Base-by-base conservation (phyloP, 2,113 vertebrate species). In the Actenoides lindsayi region DNA sequence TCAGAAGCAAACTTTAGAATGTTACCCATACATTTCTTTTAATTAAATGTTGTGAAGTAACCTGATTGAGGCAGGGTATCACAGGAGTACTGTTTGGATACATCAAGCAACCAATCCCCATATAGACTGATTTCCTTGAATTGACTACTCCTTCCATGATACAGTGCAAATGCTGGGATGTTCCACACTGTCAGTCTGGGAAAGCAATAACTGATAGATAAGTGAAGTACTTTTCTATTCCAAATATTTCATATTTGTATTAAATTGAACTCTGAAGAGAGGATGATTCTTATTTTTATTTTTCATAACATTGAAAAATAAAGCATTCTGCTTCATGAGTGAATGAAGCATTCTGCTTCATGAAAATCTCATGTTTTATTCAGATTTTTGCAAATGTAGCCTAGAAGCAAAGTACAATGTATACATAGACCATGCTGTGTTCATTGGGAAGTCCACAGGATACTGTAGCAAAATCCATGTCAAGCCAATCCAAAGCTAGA, bases 21-120 rank as follows among this genome's bases (percentile, higher is more conserved):
- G 2, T 60, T 80, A n/a, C 39, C 3, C 19, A 82, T 56, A 25
- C 7, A 4, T 57, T 65, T 35, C 16, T 77, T 77, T 23, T 65
- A 53, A 46, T 53, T 30, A 7, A 92, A 30, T 82, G 33, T 20
- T 23, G 10, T 44, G 24, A 35, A 53, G 27, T 85, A 70, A 70
- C 46, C 23, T 74, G 27, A 12, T 11, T 11, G 35, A 76, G 28
- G 4, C 20, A 16, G 37, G 4, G 13, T 94, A 23, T 82, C 37
- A 62, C 4, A 19, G 19, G 11, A 75, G 20, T 53, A 33, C 15
- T 0, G 0, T 16, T 31, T 68, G 33, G 15, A 13, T 74, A 20
- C 30, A 11, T 76, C 19, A 12, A 46, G 19, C 59, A 37, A 35
- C 67, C n/a, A 25, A 1, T 75, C 23, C 10, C 16, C 9, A 82